Evolutionary conservation across 2,888 invertebrate species (phyloP).

Genomic region (Idaea biselata): DNA sequence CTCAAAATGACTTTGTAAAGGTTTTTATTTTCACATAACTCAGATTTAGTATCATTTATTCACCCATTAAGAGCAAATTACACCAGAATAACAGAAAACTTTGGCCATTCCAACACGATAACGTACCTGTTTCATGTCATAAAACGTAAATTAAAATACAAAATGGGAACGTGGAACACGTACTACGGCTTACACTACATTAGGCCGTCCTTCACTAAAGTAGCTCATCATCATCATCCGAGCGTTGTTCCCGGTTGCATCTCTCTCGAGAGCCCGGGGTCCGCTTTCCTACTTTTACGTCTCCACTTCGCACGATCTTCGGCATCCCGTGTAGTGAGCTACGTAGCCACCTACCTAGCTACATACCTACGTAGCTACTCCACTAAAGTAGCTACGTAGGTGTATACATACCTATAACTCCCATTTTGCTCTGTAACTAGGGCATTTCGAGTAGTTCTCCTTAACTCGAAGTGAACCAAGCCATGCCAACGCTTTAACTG

Average conservation of each 20-base stretch:
- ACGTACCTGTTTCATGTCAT: conserved; percentile 7
- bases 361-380: too few species aligned
- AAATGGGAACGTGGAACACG: conserved; percentile 9
- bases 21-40: conserved; percentile 3
- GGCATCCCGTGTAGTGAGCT: too few species aligned
- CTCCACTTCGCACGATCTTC: too few species aligned
- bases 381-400: conserved; percentile 19
- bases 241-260: too few species aligned
- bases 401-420: conserved; percentile 18
- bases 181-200: conserved; percentile 24
- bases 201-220: conserved; percentile 29
- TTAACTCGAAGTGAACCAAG: conserved; percentile 30
- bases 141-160: conserved; percentile 1
- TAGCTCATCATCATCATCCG: too few species aligned
- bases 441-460: conserved; percentile 47
- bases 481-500: conserved; percentile 21
- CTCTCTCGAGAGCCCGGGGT: too few species aligned
- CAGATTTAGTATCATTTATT: conserved; percentile 1
- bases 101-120: conserved; percentile 8
- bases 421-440: conserved; percentile 35
- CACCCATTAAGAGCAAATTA: background rate
- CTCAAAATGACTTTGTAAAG: background rate
- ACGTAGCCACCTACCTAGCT: too few species aligned
- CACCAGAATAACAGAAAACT: background rate
- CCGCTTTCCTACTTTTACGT: too few species aligned